These are phyloP conservation scores for Pseudomyrmex dendroicus DNA, from an alignment of 1,140 invertebrate species.

Conservation along the genomic window DNA sequence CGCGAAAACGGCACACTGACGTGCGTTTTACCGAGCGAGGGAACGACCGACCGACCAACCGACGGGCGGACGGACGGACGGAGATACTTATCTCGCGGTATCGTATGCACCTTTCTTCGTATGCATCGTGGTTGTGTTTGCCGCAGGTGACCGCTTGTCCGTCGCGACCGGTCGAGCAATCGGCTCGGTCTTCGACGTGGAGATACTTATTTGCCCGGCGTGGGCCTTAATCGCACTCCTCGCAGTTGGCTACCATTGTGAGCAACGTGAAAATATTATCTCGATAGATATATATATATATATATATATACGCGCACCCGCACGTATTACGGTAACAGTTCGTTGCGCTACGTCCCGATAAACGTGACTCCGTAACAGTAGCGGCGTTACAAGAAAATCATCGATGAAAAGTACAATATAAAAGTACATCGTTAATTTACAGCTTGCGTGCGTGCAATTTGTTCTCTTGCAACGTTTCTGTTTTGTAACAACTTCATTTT, in stretches of 20 bases:
- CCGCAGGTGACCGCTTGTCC: conserved; percentile 62
- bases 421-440: neutral
- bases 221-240: conserved; percentile 16
- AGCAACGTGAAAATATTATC: conserved; percentile 6
- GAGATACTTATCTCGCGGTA: conserved; percentile 57
- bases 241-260: conserved; percentile 20
- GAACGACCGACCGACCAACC: neutral
- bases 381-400: conserved; percentile 16
- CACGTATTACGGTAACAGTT: conserved; percentile 17
- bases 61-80: neutral
- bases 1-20: conserved; percentile 58
- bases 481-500: neutral
- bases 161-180: conserved; percentile 38
- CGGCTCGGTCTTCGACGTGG: conserved; percentile 51
- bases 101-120: conserved; percentile 56
- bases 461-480: neutral
- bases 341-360: neutral
- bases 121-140: conserved; percentile 20
- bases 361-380: conserved; percentile 6
- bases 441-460: neutral
- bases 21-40: conserved; percentile 20
- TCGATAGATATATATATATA: neutral
- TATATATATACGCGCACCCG: neutral
- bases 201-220: conserved; percentile 61
- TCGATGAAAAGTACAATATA: neutral